Conservation (phyloP, 2,888 invertebrate genomes). For the Synergus laeviventris region DNA sequence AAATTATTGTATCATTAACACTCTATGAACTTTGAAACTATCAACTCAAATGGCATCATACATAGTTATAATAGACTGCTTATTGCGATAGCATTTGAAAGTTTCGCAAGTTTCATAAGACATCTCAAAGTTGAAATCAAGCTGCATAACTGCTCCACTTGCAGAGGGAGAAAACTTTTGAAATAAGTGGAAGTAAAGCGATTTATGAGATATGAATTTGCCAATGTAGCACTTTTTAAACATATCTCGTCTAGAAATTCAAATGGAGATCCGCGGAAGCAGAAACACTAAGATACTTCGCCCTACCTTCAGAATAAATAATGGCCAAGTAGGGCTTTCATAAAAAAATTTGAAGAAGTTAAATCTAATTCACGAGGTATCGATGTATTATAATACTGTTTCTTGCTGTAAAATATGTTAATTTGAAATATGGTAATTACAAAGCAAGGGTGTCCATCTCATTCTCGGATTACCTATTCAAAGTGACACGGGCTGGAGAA, state of each 20-base stretch:
- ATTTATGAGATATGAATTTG: background rate
- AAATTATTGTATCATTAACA: background rate
- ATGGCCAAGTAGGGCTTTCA: too few relatives aligned
- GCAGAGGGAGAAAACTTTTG: background rate
- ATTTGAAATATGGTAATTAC: conserved; percentile 24
- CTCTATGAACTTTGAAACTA: background rate
- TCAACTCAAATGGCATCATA: background rate
- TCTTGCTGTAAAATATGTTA: background rate
- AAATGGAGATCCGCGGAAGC: too few relatives aligned
- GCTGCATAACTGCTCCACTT: background rate
- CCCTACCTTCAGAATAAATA: too few relatives aligned
- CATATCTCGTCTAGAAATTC: too few relatives aligned
- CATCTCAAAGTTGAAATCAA: background rate
- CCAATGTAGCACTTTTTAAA: background rate
- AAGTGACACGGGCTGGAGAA: conserved; percentile 34
- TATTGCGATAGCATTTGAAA: background rate
- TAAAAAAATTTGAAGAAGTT: background rate
- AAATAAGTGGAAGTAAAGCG: background rate
- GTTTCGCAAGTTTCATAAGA: background rate
- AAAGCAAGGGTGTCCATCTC: conserved; percentile 10
- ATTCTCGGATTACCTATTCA: conserved; percentile 23
- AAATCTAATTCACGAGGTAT: background rate
- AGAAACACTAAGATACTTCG: too few relatives aligned
- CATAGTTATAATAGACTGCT: background rate
- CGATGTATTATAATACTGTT: background rate